phyloP scores from a whole-genome alignment of 1,140 invertebrate genomes.

The Oncopeltus fasciatus region DNA sequence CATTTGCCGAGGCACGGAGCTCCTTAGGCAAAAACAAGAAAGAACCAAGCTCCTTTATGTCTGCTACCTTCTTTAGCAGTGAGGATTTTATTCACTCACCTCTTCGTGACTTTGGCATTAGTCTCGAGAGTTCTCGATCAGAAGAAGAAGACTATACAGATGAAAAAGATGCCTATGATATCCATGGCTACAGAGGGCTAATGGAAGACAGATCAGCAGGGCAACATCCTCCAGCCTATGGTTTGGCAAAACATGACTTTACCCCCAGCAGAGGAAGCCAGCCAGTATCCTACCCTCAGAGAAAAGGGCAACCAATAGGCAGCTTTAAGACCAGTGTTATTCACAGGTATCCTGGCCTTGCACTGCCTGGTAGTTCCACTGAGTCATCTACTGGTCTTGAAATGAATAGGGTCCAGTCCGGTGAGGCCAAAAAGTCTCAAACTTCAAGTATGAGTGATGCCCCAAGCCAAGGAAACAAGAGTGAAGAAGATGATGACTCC shows the following conservation, averaged over 20 bases:
- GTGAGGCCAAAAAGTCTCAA: too few species aligned
- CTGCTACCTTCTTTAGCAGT: background rate
- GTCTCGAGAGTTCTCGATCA: background rate
- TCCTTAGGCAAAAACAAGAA: background rate
- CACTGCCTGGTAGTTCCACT: background rate
- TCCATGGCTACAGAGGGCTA: constrained; percentile 7
- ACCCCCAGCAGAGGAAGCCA: background rate
- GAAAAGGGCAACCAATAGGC: background rate
- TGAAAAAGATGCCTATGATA: constrained; percentile 10
- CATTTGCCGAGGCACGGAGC: too few species aligned
- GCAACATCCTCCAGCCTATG: background rate
- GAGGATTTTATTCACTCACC: background rate
- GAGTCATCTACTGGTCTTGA: too few species aligned
- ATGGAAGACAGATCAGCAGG: background rate
- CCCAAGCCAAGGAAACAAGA: background rate
- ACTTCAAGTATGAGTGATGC: too few species aligned
- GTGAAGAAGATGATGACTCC: background rate
- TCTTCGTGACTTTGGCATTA: background rate
- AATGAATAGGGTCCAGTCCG: too few species aligned
- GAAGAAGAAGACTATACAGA: background rate
- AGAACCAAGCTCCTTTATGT: background rate
- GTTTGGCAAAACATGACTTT: background rate
- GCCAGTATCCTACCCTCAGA: background rate
- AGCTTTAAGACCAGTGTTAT: background rate
- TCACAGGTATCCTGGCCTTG: background rate